Base-by-base conservation (phyloP, 2,888 invertebrate species). In the Archaeoteleia sp. region DNA sequence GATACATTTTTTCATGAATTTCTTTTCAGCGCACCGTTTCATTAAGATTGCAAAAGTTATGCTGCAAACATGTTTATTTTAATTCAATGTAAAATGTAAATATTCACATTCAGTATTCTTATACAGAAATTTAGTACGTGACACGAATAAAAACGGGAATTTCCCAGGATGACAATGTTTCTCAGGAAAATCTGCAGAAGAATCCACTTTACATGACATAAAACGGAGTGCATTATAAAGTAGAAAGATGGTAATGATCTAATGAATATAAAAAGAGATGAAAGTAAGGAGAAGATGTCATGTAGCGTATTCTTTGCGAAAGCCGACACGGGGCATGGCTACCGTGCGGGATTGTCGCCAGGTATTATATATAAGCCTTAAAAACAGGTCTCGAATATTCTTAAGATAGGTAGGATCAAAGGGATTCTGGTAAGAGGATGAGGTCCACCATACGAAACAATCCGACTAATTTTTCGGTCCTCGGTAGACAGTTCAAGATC, bases 401-500 rank as follows among this genome's bases (percentile, higher is more conserved):
- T 61, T 58, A 54, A 54, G 61, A 37, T 60, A 35, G 60, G 62
- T 27, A 60, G 55, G 60, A 68, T 63, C 62, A 66, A 62, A 70
- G 51, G 55, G 58, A 60, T 58, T 63, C 25, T 51, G 54, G 66
- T 76, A 78, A 78, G 75, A 78, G 75, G 77, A 80, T 77, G 66
- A 78, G 70, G 72, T 72, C 68, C 65, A 60, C 60, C 69, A 73
- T 77, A 77, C 67, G 67, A 78, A 81, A 79, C 75, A 75, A 80
- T 76, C 75, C 76, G 69, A 75, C 77, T 76, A 78, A 81, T 80
- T 79, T 81, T 67, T 70, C 70, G 68, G 70, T 68, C 60, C 63
- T 63, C 29, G 8, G 23, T 45, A 39, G 20, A 25, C 14, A 8
- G 27, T 8, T 25, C 10, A 14, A 48, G 30, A n/a, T 4, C 20